Conservation (phyloP, 2,113 vertebrate genomes). For the Hemiprocne comata region DNA sequence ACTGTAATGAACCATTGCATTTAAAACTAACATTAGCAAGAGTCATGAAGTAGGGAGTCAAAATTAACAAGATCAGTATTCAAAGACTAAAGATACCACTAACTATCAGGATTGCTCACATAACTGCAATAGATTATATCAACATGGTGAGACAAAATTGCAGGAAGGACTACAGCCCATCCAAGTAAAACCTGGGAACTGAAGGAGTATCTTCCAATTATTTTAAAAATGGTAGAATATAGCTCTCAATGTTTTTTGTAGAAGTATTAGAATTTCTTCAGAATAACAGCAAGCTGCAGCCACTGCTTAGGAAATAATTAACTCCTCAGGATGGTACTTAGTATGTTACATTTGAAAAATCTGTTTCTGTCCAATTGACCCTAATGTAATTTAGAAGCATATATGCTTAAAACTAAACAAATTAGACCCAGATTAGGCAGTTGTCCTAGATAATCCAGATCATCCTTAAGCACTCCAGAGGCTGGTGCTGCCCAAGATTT, state of each 20-base stretch:
- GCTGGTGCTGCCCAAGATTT: neutral
- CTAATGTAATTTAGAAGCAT: neutral
- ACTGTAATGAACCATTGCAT: neutral
- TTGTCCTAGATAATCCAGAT: neutral
- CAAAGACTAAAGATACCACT: neutral
- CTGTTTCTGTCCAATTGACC: neutral
- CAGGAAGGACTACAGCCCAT: neutral
- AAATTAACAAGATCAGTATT: slow-evolving; percentile 32
- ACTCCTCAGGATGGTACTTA: neutral
- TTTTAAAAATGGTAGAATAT: neutral
- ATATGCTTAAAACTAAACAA: neutral
- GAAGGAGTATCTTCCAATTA: neutral
- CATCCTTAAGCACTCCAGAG: neutral
- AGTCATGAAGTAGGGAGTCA: neutral
- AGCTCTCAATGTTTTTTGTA: neutral
- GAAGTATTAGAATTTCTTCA: neutral
- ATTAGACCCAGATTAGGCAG: neutral
- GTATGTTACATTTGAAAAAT: neutral
- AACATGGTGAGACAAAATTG: neutral
- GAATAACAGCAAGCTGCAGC: neutral
- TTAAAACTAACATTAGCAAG: neutral
- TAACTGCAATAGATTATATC: neutral
- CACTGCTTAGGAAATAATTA: neutral
- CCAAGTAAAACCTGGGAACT: neutral
- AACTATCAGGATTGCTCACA: neutral